These are phyloP conservation scores for Scaptodrosophila lebanonensis DNA, from an alignment of 1,140 invertebrate species.

Conservation along the genomic window DNA sequence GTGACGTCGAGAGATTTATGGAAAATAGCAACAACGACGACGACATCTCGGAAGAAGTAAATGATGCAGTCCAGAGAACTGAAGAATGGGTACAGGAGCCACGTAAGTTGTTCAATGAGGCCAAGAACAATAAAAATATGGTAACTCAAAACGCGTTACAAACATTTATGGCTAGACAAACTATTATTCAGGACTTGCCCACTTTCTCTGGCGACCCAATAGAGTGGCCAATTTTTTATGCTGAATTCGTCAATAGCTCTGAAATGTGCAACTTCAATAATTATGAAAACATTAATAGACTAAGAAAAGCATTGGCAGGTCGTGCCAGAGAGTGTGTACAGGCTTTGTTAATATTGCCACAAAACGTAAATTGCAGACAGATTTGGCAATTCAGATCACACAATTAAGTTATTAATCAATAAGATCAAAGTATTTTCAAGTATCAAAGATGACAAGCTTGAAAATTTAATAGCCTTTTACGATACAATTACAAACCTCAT, in stretches of 20 bases:
- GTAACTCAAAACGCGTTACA: not conserved
- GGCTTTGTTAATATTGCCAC: not conserved
- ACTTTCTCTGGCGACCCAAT: conserved; percentile 9
- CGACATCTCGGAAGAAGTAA: too few relatives aligned
- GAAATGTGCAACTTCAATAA: not conserved
- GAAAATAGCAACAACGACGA: too few relatives aligned
- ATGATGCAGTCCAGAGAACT: too few relatives aligned
- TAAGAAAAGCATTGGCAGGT: conserved; percentile 5
- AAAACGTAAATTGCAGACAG: not conserved
- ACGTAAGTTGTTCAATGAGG: too few relatives aligned
- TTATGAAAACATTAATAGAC: conserved; percentile 13
- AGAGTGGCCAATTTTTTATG: conserved; percentile 14
- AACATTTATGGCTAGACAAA: conserved; percentile 11
- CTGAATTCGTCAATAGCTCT: not conserved
- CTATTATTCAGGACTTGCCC: conserved; percentile 8
- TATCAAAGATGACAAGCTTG: conserved; percentile 12
- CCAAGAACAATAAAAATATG: too few relatives aligned
- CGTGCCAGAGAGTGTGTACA: not conserved
- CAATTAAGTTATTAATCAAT: conserved; percentile 3
- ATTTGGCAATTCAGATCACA: not conserved
- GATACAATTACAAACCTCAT: conserved; percentile 16
- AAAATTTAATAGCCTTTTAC: conserved; percentile 10
- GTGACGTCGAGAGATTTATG: too few relatives aligned
- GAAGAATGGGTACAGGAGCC: too few relatives aligned
- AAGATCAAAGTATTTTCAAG: conserved; percentile 1